These are phyloP conservation scores for Dolichoris vasculosae DNA, from an alignment of 1,140 invertebrate genomes.

Conservation along the genomic window DNA sequence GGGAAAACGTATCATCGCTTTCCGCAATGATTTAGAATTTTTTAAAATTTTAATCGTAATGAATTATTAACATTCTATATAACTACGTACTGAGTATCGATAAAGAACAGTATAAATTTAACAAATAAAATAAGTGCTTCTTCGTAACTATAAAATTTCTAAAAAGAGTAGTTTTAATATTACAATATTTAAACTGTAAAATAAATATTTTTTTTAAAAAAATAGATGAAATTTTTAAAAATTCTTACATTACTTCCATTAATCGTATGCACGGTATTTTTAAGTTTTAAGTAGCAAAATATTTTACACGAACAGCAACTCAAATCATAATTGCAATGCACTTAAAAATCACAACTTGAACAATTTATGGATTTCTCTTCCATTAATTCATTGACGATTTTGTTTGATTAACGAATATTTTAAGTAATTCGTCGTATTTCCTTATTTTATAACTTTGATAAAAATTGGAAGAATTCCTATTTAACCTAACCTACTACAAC, in stretches of 20 bases:
- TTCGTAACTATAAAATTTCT: slow-evolving; percentile 26
- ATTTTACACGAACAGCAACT: slow-evolving; percentile 32
- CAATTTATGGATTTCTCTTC: slow-evolving; percentile 27
- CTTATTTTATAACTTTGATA: slow-evolving; percentile 11
- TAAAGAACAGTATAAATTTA: slow-evolving; percentile 30
- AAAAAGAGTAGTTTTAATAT: neutral
- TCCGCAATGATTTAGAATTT: slow-evolving; percentile 22
- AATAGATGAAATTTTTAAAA: slow-evolving; percentile 29
- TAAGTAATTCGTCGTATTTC: slow-evolving; percentile 24
- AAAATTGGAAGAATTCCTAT: slow-evolving; percentile 36
- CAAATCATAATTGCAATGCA: slow-evolving; percentile 40
- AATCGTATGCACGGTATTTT: slow-evolving; percentile 1
- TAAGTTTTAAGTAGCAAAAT: slow-evolving; percentile 6
- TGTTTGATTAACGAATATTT: slow-evolving; percentile 41
- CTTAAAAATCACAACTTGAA: slow-evolving; percentile 52
- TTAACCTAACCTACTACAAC: slow-evolving; percentile 73
- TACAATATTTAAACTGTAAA: slow-evolving; percentile 24
- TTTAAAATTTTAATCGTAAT: slow-evolving; percentile 18
- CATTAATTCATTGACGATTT: slow-evolving; percentile 26
- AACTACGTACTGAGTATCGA: slow-evolving; percentile 38
- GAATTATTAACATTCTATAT: slow-evolving; percentile 44
- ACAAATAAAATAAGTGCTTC: slow-evolving; percentile 11
- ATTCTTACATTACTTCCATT: neutral
- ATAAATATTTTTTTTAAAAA: slow-evolving; percentile 41
- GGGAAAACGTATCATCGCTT: slow-evolving; percentile 9